These are phyloP conservation scores for Nemurella pictetii DNA, from an alignment of 2,888 invertebrate species.

Conservation along the genomic window DNA sequence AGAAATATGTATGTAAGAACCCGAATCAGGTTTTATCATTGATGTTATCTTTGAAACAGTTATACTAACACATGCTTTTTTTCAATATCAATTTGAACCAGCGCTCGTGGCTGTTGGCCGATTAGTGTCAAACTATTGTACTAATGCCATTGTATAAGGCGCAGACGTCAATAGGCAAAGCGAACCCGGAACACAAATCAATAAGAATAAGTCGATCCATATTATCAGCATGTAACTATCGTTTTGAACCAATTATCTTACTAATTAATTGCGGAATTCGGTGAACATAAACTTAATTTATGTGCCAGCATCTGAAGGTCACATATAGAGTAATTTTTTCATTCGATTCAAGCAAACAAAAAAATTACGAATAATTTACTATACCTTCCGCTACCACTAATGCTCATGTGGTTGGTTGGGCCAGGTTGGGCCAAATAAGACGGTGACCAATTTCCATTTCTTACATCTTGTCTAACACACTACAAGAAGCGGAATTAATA, in stretches of 20 bases:
- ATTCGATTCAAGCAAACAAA: not conserved
- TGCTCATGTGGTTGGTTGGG: too few relatives aligned
- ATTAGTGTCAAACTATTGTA: not conserved
- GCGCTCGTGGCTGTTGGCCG: not conserved
- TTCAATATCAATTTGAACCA: not conserved
- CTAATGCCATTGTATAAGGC: not conserved
- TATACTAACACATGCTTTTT: not conserved
- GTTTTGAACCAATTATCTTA: not conserved
- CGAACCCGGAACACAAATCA: constrained; percentile 17
- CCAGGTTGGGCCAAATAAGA: too few relatives aligned
- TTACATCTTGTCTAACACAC: too few relatives aligned
- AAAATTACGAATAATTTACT: not conserved
- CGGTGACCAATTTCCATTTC: too few relatives aligned
- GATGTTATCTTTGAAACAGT: constrained; percentile 18
- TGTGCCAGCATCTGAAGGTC: not conserved
- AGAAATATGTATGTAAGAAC: not conserved
- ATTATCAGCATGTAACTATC: not conserved
- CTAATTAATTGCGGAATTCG: not conserved
- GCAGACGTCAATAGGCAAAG: not conserved
- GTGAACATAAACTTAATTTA: not conserved
- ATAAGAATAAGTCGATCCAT: not conserved
- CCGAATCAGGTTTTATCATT: constrained; percentile 12
- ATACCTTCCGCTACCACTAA: too few relatives aligned
- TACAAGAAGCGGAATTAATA: too few relatives aligned
- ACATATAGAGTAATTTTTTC: not conserved